phyloP scores from a whole-genome alignment of 1,140 invertebrate species.

The Drosophila gunungcola region DNA sequence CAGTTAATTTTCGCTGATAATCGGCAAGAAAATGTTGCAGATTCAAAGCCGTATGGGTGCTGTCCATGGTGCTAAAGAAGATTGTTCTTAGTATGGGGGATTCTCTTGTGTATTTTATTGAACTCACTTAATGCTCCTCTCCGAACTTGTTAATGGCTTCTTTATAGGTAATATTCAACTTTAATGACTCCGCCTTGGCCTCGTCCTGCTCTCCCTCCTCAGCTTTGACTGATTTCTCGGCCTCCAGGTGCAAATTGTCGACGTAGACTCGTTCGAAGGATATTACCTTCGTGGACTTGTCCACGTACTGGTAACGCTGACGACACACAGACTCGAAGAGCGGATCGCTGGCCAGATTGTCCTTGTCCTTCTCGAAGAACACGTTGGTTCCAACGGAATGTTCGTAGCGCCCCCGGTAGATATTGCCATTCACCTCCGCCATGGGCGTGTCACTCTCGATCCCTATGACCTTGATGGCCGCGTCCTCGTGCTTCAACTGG shows the following conservation, averaged over 20 bases:
- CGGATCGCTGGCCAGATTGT: constrained; percentile 83
- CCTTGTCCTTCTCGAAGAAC: constrained; percentile 85
- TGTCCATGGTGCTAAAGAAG: constrained; percentile 43
- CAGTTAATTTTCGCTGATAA: constrained; percentile 26
- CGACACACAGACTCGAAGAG: constrained; percentile 85
- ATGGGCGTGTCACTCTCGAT: constrained; percentile 86
- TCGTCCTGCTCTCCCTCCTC: constrained; percentile 27
- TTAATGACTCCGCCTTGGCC: constrained; percentile 19
- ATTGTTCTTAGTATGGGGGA: not conserved
- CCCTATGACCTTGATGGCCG: constrained; percentile 85
- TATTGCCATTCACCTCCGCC: constrained; percentile 86
- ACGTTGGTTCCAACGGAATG: constrained; percentile 85
- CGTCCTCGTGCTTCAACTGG: constrained; percentile 65
- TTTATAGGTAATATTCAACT: constrained; percentile 65
- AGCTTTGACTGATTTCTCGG: constrained; percentile 13
- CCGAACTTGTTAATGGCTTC: constrained; percentile 63
- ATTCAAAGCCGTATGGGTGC: constrained; percentile 18
- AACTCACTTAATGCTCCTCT: constrained; percentile 63
- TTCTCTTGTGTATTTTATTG: too few relatives aligned
- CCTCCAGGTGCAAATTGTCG: constrained; percentile 48
- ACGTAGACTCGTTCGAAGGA: constrained; percentile 86
- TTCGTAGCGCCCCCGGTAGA: constrained; percentile 85
- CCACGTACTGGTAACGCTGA: constrained; percentile 84
- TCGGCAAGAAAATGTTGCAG: constrained; percentile 45
- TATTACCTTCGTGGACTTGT: constrained; percentile 86